Evolutionary conservation across 23 tunicate genomes (phyloP).

Genomic region (Diplosoma virens): DNA sequence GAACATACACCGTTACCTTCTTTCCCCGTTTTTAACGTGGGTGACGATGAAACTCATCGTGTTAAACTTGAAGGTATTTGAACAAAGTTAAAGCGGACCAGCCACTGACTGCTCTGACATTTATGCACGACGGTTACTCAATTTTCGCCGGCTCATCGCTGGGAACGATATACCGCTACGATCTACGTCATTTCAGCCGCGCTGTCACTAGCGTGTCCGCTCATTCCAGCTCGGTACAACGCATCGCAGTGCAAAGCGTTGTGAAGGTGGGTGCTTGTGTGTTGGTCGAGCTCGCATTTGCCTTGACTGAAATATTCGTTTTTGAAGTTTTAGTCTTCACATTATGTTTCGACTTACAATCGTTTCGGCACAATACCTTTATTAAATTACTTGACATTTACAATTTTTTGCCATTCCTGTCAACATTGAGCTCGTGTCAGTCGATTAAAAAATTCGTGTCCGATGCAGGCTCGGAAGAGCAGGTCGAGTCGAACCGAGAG

Average conservation of each 20-base stretch:
- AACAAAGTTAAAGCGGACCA: slow-evolving; percentile 53
- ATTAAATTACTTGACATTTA: too few relatives aligned
- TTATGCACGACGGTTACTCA: slow-evolving; percentile 56
- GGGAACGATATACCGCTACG: slow-evolving; percentile 63
- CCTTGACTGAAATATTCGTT: too few relatives aligned
- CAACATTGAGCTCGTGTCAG: too few relatives aligned
- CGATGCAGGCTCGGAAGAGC: neutral
- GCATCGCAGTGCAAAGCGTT: slow-evolving; percentile 47
- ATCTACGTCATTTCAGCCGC: slow-evolving; percentile 44
- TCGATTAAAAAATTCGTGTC: too few relatives aligned
- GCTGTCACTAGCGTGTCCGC: slow-evolving; percentile 38
- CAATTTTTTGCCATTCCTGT: too few relatives aligned
- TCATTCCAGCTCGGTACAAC: slow-evolving; percentile 65
- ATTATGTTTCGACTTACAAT: too few relatives aligned
- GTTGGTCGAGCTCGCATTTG: too few relatives aligned
- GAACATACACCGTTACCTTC: too few relatives aligned
- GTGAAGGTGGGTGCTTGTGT: slow-evolving; percentile 8
- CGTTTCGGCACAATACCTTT: too few relatives aligned
- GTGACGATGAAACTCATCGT: too few relatives aligned
- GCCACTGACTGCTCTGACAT: slow-evolving; percentile 67
- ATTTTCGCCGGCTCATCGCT: slow-evolving; percentile 76
- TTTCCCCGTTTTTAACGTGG: too few relatives aligned
- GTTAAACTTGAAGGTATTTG: slow-evolving; percentile 36
- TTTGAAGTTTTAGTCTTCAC: too few relatives aligned
- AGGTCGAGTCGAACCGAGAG: neutral